These are phyloP conservation scores for Trimorus sp. DNA, from an alignment of 2,888 invertebrate species.

Conservation along the genomic window DNA sequence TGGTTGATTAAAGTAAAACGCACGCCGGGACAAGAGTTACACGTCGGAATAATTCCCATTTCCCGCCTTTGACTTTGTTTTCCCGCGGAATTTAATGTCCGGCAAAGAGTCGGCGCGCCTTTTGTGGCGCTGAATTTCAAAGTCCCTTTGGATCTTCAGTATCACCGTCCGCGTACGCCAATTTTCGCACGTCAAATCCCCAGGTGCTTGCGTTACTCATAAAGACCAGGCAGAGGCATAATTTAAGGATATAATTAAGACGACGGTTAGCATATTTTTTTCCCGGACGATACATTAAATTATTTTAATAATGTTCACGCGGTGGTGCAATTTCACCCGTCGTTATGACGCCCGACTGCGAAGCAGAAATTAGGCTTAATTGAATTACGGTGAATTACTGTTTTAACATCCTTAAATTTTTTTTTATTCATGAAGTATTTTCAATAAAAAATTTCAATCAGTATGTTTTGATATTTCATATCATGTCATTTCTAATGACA, in stretches of 20 bases:
- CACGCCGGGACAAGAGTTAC: constrained; percentile 26
- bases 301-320: constrained; percentile 28
- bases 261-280: constrained; percentile 36
- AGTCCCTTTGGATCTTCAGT: constrained; percentile 45
- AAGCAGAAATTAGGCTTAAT: constrained; percentile 16
- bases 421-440: too few species aligned
- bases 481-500: too few species aligned
- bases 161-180: constrained; percentile 37
- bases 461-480: too few species aligned
- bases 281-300: constrained; percentile 26
- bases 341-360: neutral
- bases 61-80: constrained; percentile 39
- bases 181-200: constrained; percentile 47
- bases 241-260: constrained; percentile 46
- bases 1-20: constrained; percentile 41
- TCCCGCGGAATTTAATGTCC: constrained; percentile 41
- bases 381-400: too few species aligned
- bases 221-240: constrained; percentile 39
- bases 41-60: constrained; percentile 40
- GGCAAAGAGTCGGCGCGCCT: constrained; percentile 41
- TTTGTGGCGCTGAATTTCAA: constrained; percentile 46
- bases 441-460: too few species aligned
- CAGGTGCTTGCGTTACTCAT: constrained; percentile 38
- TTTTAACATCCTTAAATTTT: too few species aligned
- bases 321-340: neutral